These are phyloP conservation scores for Spodoptera exigua DNA, from an alignment of 2,888 invertebrate genomes.

Conservation along the genomic window DNA sequence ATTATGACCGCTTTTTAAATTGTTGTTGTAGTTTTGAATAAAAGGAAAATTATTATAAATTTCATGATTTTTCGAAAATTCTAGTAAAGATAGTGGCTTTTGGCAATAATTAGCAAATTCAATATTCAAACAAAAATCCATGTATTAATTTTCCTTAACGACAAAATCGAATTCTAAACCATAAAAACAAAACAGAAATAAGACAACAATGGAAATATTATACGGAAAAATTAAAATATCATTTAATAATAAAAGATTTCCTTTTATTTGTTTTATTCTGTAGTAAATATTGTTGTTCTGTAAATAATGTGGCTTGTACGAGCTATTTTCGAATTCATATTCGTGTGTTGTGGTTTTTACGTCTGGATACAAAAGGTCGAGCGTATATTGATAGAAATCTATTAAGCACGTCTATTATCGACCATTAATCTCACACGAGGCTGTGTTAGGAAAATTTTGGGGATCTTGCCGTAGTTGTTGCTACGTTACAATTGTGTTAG, in stretches of 20 bases:
- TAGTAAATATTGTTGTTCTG: neutral
- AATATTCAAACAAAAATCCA: too few species aligned
- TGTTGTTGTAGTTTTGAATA: too few species aligned
- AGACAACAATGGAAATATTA: conserved; percentile 2
- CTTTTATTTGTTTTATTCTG: neutral
- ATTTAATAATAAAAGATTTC: conserved; percentile 4
- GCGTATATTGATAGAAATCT: neutral
- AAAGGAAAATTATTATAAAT: too few species aligned
- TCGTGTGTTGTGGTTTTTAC: conserved; percentile 5
- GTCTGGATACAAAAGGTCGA: conserved; percentile 1
- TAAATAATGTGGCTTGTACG: conserved; percentile 7
- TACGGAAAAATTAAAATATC: conserved; percentile 8
- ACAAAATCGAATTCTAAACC: too few species aligned
- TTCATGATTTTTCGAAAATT: too few species aligned
- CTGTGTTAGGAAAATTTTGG: neutral
- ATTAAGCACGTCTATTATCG: conserved; percentile 11
- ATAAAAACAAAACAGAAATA: neutral
- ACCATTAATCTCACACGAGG: neutral
- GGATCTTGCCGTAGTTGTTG: too few species aligned
- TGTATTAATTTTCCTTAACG: too few species aligned
- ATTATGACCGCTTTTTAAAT: too few species aligned
- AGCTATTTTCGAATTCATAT: conserved; percentile 1
- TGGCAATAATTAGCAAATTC: too few species aligned
- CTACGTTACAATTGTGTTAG: too few species aligned
- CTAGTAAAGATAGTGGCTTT: too few species aligned